These are phyloP conservation scores for Neoaliturus tenellus DNA, from an alignment of 2,888 invertebrate genomes.

Conservation along the genomic window DNA sequence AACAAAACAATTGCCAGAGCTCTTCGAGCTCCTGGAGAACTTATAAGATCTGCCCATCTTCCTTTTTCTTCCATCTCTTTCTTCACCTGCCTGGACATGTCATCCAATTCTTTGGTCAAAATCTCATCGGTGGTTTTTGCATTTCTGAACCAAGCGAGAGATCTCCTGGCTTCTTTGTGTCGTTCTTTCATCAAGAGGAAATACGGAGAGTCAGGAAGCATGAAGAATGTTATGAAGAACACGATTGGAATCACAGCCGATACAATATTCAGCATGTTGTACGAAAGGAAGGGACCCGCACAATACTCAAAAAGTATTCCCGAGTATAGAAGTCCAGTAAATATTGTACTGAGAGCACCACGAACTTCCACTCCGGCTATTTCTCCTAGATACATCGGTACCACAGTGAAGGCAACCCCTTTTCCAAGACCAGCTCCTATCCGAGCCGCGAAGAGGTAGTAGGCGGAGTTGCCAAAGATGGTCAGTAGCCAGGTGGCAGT, in stretches of 20 bases:
- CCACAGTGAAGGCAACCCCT: constrained; percentile 67
- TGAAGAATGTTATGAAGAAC: constrained; percentile 73
- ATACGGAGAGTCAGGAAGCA: constrained; percentile 57
- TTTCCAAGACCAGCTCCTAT: constrained; percentile 66
- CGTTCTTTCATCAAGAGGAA: constrained; percentile 55
- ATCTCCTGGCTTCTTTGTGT: constrained; percentile 70
- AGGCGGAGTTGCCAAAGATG: constrained; percentile 68
- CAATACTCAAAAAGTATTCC: constrained; percentile 66
- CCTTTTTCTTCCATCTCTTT: constrained; percentile 63
- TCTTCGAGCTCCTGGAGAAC: constrained; percentile 54
- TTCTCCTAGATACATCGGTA: constrained; percentile 67
- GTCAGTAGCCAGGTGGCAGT: constrained; percentile 70
- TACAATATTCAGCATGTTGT: constrained; percentile 60
- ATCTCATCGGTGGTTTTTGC: constrained; percentile 76
- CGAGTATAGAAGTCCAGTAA: constrained; percentile 65
- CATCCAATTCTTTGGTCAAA: constrained; percentile 69
- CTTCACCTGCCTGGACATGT: constrained; percentile 59
- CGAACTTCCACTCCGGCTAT: constrained; percentile 66
- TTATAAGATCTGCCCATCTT: constrained; percentile 59
- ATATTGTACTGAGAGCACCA: constrained; percentile 66
- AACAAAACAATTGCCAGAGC: constrained; percentile 60
- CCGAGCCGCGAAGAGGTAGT: constrained; percentile 63
- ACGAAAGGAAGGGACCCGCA: constrained; percentile 62
- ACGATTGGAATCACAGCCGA: constrained; percentile 73
- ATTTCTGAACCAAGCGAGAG: constrained; percentile 78